phyloP scores from a whole-genome alignment of 2,113 vertebrate genomes.

The Morphnarchus princeps region DNA sequence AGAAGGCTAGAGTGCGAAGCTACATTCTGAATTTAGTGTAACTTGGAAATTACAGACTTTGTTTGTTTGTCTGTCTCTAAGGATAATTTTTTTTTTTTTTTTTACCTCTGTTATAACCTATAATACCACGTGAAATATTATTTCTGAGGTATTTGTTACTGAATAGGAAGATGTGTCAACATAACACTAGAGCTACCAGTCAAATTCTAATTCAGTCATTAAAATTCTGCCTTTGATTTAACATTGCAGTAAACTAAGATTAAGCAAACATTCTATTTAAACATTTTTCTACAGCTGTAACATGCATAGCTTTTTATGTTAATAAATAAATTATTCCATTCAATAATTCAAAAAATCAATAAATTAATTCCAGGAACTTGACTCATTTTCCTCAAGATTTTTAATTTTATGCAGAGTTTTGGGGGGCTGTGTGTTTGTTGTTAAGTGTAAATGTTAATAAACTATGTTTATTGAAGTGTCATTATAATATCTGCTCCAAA shows the following conservation, averaged over 20 bases:
- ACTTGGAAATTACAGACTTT: not conserved
- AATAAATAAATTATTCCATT: too few species aligned
- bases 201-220: not conserved
- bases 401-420: not conserved
- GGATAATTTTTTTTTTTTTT: not conserved
- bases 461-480: not conserved
- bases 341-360: not conserved
- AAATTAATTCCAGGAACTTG: not conserved
- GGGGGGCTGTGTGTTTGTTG: not conserved
- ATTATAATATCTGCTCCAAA: not conserved
- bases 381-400: not conserved
- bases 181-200: not conserved
- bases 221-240: not conserved
- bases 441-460: not conserved
- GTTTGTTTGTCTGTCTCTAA: not conserved
- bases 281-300: not conserved
- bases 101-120: not conserved
- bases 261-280: not conserved
- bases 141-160: not conserved
- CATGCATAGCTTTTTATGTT: not conserved
- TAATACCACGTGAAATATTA: not conserved
- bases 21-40: not conserved
- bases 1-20: not conserved
- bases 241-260: not conserved
- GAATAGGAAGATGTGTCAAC: not conserved